phyloP scores from a whole-genome alignment of 2,113 vertebrate species.

The Cricetomys ansorgei region DNA sequence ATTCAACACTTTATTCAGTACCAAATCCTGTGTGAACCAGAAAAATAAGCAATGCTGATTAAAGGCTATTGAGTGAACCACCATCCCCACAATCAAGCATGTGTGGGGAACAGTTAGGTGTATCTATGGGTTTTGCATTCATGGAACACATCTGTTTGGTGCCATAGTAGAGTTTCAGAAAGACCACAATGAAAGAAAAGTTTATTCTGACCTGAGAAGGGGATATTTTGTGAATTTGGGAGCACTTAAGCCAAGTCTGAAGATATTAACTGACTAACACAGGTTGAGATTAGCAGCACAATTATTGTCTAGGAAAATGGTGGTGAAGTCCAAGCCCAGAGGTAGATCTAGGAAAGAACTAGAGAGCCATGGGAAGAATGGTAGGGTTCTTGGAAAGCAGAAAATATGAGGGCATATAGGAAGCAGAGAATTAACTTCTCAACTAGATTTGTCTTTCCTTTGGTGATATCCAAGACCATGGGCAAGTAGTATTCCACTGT shows the following conservation, averaged over 20 bases:
- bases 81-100: neutral
- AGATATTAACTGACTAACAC: neutral
- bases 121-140: neutral
- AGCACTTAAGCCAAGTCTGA: neutral
- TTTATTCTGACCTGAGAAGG: neutral
- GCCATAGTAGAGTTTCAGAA: neutral
- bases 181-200: neutral
- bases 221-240: neutral
- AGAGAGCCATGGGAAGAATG: neutral
- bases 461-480: neutral
- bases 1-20: neutral
- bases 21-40: neutral
- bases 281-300: neutral
- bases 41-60: conserved; percentile 10
- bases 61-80: neutral
- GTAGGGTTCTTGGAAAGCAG: neutral
- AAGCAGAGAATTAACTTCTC: neutral
- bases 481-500: neutral
- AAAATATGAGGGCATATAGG: neutral
- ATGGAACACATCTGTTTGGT: neutral
- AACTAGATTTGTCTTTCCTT: neutral
- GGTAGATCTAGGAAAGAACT: too few species aligned
- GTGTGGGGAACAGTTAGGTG: neutral
- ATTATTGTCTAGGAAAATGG: neutral
- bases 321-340: neutral